Conservation (phyloP, 1,140 invertebrate genomes). For the Paralvinella palmiformis region DNA sequence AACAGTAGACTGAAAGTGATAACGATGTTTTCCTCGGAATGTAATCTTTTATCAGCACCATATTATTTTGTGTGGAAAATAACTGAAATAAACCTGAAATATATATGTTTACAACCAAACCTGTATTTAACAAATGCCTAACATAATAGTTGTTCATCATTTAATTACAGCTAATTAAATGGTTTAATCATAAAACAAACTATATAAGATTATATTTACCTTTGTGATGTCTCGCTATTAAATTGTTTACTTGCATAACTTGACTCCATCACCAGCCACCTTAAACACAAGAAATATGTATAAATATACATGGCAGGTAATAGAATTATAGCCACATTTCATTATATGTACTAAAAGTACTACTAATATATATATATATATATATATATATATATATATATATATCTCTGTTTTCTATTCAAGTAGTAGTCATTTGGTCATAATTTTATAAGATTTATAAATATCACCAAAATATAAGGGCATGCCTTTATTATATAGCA, state of each 20-base stretch:
- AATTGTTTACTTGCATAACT: constrained; percentile 24
- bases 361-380: background rate
- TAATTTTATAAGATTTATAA: too few relatives aligned
- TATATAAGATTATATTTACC: background rate
- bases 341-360: background rate
- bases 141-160: background rate
- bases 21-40: too few relatives aligned
- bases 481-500: too few relatives aligned
- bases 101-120: background rate
- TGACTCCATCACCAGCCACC: constrained; percentile 29
- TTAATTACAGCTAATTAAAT: background rate
- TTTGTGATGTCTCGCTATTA: background rate
- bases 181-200: background rate
- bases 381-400: background rate
- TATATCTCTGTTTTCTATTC: too few relatives aligned
- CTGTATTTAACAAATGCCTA: background rate
- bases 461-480: too few relatives aligned
- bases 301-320: constrained; percentile 11
- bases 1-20: too few relatives aligned
- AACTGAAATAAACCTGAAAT: background rate
- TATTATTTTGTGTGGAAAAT: background rate
- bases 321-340: constrained; percentile 5
- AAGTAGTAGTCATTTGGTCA: too few relatives aligned
- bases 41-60: too few relatives aligned
- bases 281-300: constrained; percentile 18